A percentile compares a stretch with the other conserved stretches of the same genome.
Conservation (phyloP, 2,888 invertebrate species). For the Cancer borealis region DNA sequence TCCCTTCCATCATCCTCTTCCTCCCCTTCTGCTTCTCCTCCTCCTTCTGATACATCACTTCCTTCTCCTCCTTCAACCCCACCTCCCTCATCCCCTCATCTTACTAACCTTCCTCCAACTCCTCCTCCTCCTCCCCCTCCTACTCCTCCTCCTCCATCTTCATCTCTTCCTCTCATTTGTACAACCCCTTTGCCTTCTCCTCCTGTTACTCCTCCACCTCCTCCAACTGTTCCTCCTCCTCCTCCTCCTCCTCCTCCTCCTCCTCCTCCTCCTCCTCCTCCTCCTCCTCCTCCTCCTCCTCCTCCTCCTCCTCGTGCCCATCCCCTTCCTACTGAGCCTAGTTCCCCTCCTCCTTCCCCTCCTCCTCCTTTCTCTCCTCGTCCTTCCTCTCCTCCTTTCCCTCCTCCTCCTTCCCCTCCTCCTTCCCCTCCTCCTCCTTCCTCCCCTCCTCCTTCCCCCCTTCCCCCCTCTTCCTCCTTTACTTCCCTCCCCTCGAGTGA, state of each 20-base stretch:
- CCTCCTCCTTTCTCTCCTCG: neutral
- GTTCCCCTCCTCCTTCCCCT: neutral
- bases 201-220: neutral
- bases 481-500: neutral
- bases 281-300: neutral
- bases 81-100: neutral
- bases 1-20: neutral
- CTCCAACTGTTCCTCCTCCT: neutral
- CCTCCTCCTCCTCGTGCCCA: neutral
- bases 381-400: neutral
- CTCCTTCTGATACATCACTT: neutral
- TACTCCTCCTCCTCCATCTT: neutral
- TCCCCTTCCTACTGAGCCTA: neutral
- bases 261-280: neutral
- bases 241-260: neutral
- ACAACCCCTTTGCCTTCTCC: neutral
- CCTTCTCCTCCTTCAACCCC: neutral
- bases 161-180: neutral
- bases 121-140: neutral
- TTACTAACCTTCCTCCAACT: neutral
- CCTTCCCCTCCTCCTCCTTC: neutral
- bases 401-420: neutral
- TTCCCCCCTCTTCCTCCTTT: neutral
- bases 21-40: constrained; percentile 22
- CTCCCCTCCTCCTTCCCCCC: neutral